Conservation (phyloP, 2,797 vertebrate genomes). For the Leuciscus waleckii region DNA sequence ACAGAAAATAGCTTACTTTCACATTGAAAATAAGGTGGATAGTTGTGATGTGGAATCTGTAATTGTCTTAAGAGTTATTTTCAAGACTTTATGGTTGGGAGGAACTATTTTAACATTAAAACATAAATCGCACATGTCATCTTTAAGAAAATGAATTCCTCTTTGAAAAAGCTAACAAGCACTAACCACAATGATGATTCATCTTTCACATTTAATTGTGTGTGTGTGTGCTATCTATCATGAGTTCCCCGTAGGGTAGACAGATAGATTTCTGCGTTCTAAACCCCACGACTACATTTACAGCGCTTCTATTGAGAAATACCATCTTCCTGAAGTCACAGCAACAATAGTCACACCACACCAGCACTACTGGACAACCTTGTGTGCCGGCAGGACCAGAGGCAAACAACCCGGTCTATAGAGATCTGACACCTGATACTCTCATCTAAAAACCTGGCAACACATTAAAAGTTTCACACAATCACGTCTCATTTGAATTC, state of each 20-base stretch:
- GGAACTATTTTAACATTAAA: not conserved
- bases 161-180: not conserved
- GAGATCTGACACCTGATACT: conserved; percentile 11
- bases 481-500: not conserved
- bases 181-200: not conserved
- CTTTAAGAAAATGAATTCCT: conserved; percentile 17
- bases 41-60: too few relatives aligned
- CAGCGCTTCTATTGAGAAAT: conserved; percentile 71
- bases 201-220: conserved; percentile 10
- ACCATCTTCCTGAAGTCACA: conserved; percentile 75
- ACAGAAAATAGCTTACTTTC: not conserved
- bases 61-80: too few relatives aligned
- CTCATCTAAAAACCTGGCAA: conserved; percentile 20
- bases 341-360: conserved; percentile 41
- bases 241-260: conserved; percentile 51
- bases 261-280: conserved; percentile 70
- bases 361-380: conserved; percentile 37
- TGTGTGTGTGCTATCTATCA: conserved; percentile 46
- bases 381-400: conserved; percentile 6
- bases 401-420: not conserved
- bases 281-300: conserved; percentile 64
- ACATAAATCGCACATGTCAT: not conserved
- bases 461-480: conserved; percentile 16
- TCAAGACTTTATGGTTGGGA: too few relatives aligned
- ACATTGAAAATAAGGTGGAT: not conserved